These are phyloP conservation scores for Drosophila yooni DNA, from an alignment of 2,888 invertebrate genomes.

Conservation along the genomic window DNA sequence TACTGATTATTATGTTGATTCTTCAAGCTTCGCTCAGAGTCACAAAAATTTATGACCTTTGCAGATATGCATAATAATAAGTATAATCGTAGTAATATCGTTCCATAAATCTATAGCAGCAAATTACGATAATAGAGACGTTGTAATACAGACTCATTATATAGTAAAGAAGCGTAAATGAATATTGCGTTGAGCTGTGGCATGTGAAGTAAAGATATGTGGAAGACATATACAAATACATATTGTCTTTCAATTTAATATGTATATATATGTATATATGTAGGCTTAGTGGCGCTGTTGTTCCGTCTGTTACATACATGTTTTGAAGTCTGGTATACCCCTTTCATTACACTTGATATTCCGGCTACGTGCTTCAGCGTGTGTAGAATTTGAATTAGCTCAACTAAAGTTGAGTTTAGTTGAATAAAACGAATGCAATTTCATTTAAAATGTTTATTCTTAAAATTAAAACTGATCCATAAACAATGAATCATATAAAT, in stretches of 20 bases:
- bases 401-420: neutral
- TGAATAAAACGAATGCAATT: neutral
- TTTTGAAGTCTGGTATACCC: neutral
- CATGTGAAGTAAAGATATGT: neutral
- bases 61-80: neutral
- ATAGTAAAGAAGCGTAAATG: neutral
- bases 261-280: neutral
- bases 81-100: neutral
- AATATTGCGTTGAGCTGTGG: neutral
- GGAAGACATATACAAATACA: too few relatives aligned
- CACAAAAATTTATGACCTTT: neutral
- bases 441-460: neutral
- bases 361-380: constrained; percentile 11
- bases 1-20: constrained; percentile 1
- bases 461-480: neutral
- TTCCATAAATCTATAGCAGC: neutral
- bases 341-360: neutral
- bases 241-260: too few relatives aligned
- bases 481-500: constrained; percentile 3
- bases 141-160: neutral
- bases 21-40: neutral
- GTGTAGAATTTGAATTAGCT: constrained; percentile 14
- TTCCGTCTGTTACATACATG: neutral
- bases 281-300: neutral
- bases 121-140: neutral